Evolutionary conservation across 35 echinoderm and acorn worm genomes (phyloP).

Genomic region (Hemicentrotus pulcherrimus): DNA sequence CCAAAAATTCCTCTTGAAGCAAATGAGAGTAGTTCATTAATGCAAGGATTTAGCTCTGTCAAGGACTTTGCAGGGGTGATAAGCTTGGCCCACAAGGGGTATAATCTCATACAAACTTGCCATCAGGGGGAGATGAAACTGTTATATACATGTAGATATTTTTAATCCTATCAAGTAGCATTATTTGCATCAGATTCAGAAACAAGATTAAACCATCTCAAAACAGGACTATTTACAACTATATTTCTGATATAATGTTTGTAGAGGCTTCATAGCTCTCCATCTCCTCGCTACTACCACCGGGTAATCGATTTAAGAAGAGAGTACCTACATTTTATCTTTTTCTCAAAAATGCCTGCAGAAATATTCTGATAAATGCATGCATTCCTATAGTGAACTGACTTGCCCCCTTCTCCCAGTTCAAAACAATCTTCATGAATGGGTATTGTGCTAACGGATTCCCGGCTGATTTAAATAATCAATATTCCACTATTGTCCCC

Average conservation of each 20-base stretch:
- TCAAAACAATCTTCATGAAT: conserved; percentile 21
- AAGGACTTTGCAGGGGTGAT: not conserved
- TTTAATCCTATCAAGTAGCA: not conserved
- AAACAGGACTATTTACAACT: not conserved
- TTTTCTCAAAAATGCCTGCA: not conserved
- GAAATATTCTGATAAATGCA: not conserved
- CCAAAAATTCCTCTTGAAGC: not conserved
- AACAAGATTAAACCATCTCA: not conserved
- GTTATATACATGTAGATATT: not conserved
- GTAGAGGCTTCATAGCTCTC: not conserved
- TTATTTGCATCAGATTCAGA: not conserved
- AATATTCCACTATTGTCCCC: not conserved
- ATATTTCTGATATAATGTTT: not conserved
- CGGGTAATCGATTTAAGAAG: no score
- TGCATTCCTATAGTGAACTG: not conserved
- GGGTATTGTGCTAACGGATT: not conserved
- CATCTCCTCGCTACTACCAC: not conserved
- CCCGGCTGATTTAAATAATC: conserved; percentile 48
- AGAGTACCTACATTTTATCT: not conserved
- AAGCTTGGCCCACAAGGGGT: not conserved
- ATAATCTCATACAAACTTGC: not conserved
- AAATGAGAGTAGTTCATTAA: not conserved
- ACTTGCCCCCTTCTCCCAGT: not conserved
- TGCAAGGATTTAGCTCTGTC: not conserved
- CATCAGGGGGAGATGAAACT: not conserved